A percentile compares a stretch with the other conserved stretches of the same genome.
phyloP scores from a whole-genome alignment of 2,888 invertebrate genomes.

The Andrena minutula region DNA sequence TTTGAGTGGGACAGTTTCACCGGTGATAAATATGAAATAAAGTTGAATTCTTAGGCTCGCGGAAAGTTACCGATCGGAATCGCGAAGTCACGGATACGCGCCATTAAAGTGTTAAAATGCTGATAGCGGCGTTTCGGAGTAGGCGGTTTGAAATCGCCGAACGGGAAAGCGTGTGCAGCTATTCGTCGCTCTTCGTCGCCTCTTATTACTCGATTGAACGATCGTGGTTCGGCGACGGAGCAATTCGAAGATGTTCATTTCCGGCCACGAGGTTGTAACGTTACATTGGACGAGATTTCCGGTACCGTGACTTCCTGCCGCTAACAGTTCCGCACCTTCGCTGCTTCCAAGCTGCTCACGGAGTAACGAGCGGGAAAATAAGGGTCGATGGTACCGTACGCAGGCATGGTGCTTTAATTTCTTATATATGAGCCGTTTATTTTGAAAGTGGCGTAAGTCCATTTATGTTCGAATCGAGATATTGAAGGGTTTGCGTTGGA shows the following conservation, averaged over 20 bases:
- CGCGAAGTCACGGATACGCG: too few relatives aligned
- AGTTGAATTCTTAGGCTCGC: too few relatives aligned
- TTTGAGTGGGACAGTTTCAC: too few relatives aligned
- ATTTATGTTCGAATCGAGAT: too few relatives aligned
- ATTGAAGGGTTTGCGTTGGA: too few relatives aligned
- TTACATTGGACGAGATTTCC: constrained; percentile 73
- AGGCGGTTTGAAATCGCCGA: background rate
- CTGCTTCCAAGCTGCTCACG: constrained; percentile 7
- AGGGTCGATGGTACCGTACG: constrained; percentile 17
- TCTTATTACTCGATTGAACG: background rate
- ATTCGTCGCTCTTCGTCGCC: constrained; percentile 5
- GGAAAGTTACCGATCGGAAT: too few relatives aligned
- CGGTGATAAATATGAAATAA: too few relatives aligned
- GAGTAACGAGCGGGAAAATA: constrained; percentile 1
- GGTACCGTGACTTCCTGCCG: constrained; percentile 72
- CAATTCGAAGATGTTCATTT: constrained; percentile 62
- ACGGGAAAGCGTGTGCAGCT: background rate
- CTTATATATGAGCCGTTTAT: too few relatives aligned
- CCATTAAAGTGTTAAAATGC: too few relatives aligned
- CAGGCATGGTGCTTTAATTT: background rate
- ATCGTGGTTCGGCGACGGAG: constrained; percentile 18
- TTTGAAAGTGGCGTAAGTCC: too few relatives aligned
- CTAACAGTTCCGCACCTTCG: constrained; percentile 41
- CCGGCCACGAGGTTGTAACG: constrained; percentile 66
- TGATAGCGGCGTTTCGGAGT: background rate